Evolutionary conservation across 2,113 vertebrate species (phyloP).

Genomic region (Eretmochelys imbricata): DNA sequence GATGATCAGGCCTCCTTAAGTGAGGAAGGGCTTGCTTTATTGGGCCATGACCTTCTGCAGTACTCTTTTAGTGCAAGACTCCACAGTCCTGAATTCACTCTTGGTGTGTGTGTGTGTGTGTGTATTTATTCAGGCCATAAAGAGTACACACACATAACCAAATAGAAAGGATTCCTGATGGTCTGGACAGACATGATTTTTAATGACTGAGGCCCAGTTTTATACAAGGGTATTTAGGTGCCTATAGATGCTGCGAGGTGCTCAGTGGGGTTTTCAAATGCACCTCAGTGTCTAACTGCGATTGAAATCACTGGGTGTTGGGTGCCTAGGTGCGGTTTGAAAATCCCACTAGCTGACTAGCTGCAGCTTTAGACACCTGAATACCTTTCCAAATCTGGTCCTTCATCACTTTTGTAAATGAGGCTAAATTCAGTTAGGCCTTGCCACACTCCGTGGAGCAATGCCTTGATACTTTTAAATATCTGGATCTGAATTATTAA

Average conservation of each 20-base stretch:
- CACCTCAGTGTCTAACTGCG: neutral
- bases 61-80: no score
- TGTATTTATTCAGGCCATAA: no score
- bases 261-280: no score
- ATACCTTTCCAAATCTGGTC: neutral
- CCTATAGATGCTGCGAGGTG: no score
- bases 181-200: neutral
- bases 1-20: conserved; percentile 49
- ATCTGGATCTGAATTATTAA: neutral
- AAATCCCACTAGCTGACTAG: neutral
- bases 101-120: conserved; percentile 46
- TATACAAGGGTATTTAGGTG: neutral
- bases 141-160: neutral
- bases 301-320: neutral
- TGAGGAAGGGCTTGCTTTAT: conserved; percentile 45
- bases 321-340: neutral
- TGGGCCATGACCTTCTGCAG: conserved; percentile 5
- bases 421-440: neutral
- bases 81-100: conserved; percentile 1
- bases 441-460: neutral
- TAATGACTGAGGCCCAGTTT: neutral
- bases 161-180: neutral
- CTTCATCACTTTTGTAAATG: neutral
- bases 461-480: neutral
- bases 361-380: conserved; percentile 8